Base-by-base conservation (phyloP, 2,888 invertebrate genomes). In the Leptarthrus brevirostris region DNA sequence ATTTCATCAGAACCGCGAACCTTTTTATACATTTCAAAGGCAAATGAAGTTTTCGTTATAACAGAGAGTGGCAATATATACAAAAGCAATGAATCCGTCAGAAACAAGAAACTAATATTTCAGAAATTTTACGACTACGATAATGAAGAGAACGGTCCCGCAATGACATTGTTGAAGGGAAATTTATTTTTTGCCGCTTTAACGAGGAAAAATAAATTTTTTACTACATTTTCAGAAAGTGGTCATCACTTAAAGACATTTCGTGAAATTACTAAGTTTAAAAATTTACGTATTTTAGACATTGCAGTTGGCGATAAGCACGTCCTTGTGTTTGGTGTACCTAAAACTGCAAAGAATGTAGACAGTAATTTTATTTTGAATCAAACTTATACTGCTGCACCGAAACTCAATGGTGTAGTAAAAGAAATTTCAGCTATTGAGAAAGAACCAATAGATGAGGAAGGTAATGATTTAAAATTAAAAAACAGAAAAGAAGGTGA, bases 191-290 rank as follows among this genome's bases (percentile, higher is more conserved):
- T 81, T 74, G 81, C 82, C 1, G 83, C 82, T 4, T 79, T 84
- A 2, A 84, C 83, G 72, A 83, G 81, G 77, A 82, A 83, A 0
- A 81, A 83, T 76, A 84, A 84, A 76, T 84, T 84, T 77, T 83
- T 83, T 22, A 84, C 84, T 2, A 84, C 85, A 6, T 84, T 84
- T 74, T 85, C 84, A 49, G 85, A 85, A 76, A 84, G 84, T 72
- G 84, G 84, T 1, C 84, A 85, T 76, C 85, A 84, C 74, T 76
- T 84, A 76, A 84, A 83, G 76, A 85, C 84, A 4, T 84, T 84
- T 76, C 81, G 84, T 14, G 85, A 84, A 77, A 84, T 84, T 56
- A 83, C 84, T n/a, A 84, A 84, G 76, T 84, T 84, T 49, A 84
- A 82, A 76, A 83, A 84, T 74, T 78, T 84, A 2, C 80, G 83